Conservation (phyloP, 2,113 vertebrate genomes). For the Silurus glanis region DNA sequence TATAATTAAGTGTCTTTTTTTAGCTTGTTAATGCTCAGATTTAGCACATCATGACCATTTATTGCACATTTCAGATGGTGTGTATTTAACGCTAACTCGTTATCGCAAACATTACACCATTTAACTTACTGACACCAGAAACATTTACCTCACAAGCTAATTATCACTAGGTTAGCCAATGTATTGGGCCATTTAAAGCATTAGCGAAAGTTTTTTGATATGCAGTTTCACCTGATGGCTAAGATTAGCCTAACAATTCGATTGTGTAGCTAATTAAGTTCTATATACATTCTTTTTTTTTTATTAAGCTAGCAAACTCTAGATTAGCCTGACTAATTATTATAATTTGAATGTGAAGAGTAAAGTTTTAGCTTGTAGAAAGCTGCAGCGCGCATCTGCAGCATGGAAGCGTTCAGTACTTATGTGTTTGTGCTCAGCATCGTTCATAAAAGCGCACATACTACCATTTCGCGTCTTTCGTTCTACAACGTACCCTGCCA, state of each 20-base stretch:
- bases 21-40: background rate
- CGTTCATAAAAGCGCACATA: background rate
- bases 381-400: too few species aligned
- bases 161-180: background rate
- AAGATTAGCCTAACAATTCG: background rate
- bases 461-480: background rate
- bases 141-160: background rate
- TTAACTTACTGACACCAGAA: background rate
- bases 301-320: too few species aligned
- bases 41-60: too few species aligned
- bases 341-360: background rate
- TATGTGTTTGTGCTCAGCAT: background rate
- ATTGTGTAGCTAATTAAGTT: background rate
- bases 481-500: background rate
- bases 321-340: background rate
- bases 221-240: background rate
- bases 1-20: too few species aligned
- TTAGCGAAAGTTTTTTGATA: too few species aligned
- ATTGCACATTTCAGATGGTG: too few species aligned
- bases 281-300: background rate
- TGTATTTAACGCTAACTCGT: background rate
- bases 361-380: background rate
- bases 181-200: background rate
- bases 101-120: too few species aligned
- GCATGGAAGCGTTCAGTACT: too few species aligned